Evolutionary conservation across 2,797 vertebrate species (phyloP), one percentile per base, ranked within the genome.

Genomic region (Thalassophryne amazonica): DNA sequence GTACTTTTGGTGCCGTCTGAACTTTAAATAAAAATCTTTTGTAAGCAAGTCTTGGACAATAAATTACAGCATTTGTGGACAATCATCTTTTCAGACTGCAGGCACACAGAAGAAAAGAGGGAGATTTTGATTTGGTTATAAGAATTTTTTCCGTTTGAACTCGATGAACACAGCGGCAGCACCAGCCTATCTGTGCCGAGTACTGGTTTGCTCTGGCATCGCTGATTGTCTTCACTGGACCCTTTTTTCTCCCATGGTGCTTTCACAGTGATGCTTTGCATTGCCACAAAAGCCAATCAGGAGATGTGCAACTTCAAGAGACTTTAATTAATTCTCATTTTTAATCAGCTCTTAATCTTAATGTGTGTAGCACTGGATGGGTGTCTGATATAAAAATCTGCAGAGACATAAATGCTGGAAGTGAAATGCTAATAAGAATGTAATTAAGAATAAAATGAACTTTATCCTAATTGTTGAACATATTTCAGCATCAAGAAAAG

Each of bases 291-390:
- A 64, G 46, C 71, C 57, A 66, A 64, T 75, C 68, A 43, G 52
- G 19, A 37, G 50, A 27, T 8, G 21, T 14, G 28, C 21, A 43
- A 49, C 73, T 60, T 77, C 55, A 73, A 71, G 75, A 60, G 49
- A 65, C 43, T 67, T n/a, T 20, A 71, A 72, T 72, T 73, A 59
- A 66, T 75, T 68, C 41, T 61, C 23, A 16, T 57, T 67, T 76
- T 67, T 76, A 77, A 79, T 81, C 68, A 60, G 52, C 31, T n/a
- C 49, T 54, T 77, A 65, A 79, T 81, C 73, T 79, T 60, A 62
- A 62, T 42, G 73, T 73, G 68, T 69, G 63, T 58, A 43, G 57
- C 68, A 43, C 31, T 60, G 43, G 60, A 36, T 57, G 42, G 30
- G 65, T 11, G 43, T 51, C 24, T 42, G 58, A 55, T 64, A 17